These are phyloP conservation scores for Coleophora deauratella DNA, from an alignment of 2,888 invertebrate species.

Conservation along the genomic window DNA sequence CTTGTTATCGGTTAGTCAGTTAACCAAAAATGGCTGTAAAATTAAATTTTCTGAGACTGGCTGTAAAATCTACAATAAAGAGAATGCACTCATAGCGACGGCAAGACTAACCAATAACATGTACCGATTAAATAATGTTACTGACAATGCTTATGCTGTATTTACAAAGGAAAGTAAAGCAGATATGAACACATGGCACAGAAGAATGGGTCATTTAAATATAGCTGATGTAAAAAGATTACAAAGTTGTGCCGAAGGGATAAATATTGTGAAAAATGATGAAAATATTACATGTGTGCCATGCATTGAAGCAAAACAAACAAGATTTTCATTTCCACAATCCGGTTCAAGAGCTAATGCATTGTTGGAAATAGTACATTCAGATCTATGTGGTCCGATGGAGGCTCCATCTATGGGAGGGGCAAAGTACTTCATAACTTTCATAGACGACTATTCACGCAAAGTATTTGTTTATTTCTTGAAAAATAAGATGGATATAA, in stretches of 20 bases:
- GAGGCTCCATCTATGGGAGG: slow-evolving; percentile 4
- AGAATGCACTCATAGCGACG: not conserved
- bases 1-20: slow-evolving; percentile 12
- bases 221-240: slow-evolving; percentile 1
- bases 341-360: slow-evolving; percentile 1
- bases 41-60: slow-evolving; percentile 9
- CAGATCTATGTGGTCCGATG: slow-evolving; percentile 6
- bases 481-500: slow-evolving; percentile 4
- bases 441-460: slow-evolving; percentile 9
- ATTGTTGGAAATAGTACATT: slow-evolving; percentile 8
- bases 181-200: slow-evolving; percentile 7
- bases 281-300: slow-evolving; percentile 6
- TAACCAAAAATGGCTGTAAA: slow-evolving; percentile 11
- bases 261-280: slow-evolving; percentile 9
- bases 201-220: slow-evolving; percentile 2
- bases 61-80: slow-evolving; percentile 8
- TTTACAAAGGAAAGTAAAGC: not conserved
- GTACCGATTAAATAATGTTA: not conserved
- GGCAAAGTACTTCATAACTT: too few species aligned
- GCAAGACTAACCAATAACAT: not conserved
- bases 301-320: slow-evolving; percentile 9
- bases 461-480: slow-evolving; percentile 6
- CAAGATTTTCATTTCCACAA: slow-evolving; percentile 5
- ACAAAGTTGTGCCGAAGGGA: slow-evolving; percentile 2
- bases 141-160: not conserved